Evolutionary conservation across 2,113 vertebrate species (phyloP), one percentile per base, ranked within the genome.

Genomic region (Pardalotus punctatus): DNA sequence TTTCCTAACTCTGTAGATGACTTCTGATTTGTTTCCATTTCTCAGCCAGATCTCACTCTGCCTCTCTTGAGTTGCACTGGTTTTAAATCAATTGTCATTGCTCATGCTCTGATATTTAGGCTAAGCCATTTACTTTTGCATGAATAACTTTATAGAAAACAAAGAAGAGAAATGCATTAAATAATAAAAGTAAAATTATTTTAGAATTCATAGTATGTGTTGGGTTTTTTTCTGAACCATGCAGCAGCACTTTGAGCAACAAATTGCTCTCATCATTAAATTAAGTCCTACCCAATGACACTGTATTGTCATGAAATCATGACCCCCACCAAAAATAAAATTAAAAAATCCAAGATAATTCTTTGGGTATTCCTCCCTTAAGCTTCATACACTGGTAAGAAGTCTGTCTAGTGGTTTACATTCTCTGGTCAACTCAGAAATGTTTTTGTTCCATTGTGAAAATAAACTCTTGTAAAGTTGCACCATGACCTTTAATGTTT

Each of bases 261-360:
- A 60, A 35, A 51, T 60, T 62, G n/a, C 4, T 56, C 8, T 48
- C 3, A 70, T 12, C 3, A 36, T 66, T 70, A 70, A 40, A 58
- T 36, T 3, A 66, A 62, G 25, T 61, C 12, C 12, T 20, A 42
- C 14, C 11, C 17, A 42, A 31, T 48, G 5, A 53, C 40, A 28
- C 5, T 28, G 3, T 54, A 31, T 62, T 60, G 6, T 56, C 80
- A 56, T 6, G 14, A 91, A 89, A 79, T 53, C 24, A 31, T 27
- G 22, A 20, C 4, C 3, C 5, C 5, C 5, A 5, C 2, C 3
- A 4, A 18, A 22, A 65, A 43, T 8, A n/a, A 48, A 33, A 24
- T 20, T 4, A 47, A 47, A 47, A 40, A 12, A 40, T 14, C 17
- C 10, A n/a, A n/a, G 24, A 6, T 25, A 45, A 79, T 51, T 77